These are phyloP conservation scores for Catalaphyllia jardinei DNA, from an alignment of 64 coral and sea anemone genomes.

Conservation along the genomic window DNA sequence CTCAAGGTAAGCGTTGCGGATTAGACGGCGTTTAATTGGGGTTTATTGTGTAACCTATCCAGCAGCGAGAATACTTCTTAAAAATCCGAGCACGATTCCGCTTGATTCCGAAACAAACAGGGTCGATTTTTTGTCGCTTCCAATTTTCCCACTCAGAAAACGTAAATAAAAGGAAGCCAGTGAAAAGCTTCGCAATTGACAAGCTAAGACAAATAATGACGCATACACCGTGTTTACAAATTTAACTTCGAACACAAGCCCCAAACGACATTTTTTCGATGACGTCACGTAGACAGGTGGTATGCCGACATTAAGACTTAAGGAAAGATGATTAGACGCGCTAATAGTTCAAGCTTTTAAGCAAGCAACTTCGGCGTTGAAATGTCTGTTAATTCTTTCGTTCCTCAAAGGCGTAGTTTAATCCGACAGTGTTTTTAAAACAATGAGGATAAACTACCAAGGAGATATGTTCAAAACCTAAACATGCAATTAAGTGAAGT, in stretches of 20 bases:
- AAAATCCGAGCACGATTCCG: background rate
- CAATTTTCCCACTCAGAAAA: background rate
- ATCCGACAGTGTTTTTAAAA: background rate
- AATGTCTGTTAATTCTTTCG: background rate
- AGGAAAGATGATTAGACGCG: background rate
- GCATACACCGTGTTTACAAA: background rate
- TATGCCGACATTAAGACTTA: background rate
- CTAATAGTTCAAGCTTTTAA: background rate
- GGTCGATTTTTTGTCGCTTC: background rate
- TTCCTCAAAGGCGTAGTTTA: background rate
- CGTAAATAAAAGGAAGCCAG: background rate
- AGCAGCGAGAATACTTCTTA: background rate
- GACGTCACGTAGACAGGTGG: conserved; percentile 31
- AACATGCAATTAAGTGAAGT: too few species aligned
- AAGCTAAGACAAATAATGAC: background rate
- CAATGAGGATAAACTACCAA: too few species aligned
- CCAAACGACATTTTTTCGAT: background rate
- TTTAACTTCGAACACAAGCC: background rate
- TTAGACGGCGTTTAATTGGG: background rate
- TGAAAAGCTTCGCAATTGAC: conserved; percentile 8
- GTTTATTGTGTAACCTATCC: background rate
- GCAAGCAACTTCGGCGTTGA: background rate
- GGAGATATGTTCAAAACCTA: too few species aligned
- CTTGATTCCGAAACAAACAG: background rate
- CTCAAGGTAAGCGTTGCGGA: background rate